phyloP scores from a whole-genome alignment of 2,888 invertebrate genomes.

The Drosophila subquinaria region DNA sequence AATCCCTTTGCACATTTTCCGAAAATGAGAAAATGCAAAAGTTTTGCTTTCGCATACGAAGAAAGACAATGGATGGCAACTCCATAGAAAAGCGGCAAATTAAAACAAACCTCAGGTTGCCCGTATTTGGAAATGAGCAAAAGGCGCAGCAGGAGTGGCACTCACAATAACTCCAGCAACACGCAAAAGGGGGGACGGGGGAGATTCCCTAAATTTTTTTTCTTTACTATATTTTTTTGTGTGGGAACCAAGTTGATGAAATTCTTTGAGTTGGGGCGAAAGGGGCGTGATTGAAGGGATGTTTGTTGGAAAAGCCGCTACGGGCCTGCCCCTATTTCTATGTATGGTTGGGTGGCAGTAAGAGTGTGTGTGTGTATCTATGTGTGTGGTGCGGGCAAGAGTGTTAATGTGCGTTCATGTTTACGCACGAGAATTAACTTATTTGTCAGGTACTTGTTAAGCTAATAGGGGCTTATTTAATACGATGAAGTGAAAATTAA shows the following conservation, averaged over 20 bases:
- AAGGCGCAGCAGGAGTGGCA: slow-evolving; percentile 36
- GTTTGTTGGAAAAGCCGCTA: slow-evolving; percentile 41
- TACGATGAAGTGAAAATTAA: slow-evolving; percentile 75
- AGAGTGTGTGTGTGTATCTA: slow-evolving; percentile 7
- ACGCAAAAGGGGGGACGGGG: background rate
- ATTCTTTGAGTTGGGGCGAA: slow-evolving; percentile 44
- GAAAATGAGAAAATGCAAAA: slow-evolving; percentile 82
- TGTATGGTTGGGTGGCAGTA: slow-evolving; percentile 9
- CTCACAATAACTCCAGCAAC: slow-evolving; percentile 14
- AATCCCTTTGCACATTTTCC: slow-evolving; percentile 82
- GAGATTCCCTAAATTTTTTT: background rate
- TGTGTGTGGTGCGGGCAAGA: slow-evolving; percentile 29
- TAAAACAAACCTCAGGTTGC: slow-evolving; percentile 82
- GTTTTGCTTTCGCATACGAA: slow-evolving; percentile 63
- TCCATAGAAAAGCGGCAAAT: slow-evolving; percentile 77
- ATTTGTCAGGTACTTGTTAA: slow-evolving; percentile 82
- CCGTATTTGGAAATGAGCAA: slow-evolving; percentile 80
- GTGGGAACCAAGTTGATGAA: slow-evolving; percentile 67
- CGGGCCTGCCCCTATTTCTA: slow-evolving; percentile 23
- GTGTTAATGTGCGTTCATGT: slow-evolving; percentile 75
- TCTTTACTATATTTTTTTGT: slow-evolving; percentile 20
- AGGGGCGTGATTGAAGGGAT: slow-evolving; percentile 11
- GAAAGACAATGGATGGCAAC: slow-evolving; percentile 59
- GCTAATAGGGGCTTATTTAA: slow-evolving; percentile 79
- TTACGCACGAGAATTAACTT: slow-evolving; percentile 79